Percentiles rank a stretch among this genome's conserved stretches.
phyloP scores from a whole-genome alignment of 92 coral and sea anemone genomes.

The Palythoa grandis region DNA sequence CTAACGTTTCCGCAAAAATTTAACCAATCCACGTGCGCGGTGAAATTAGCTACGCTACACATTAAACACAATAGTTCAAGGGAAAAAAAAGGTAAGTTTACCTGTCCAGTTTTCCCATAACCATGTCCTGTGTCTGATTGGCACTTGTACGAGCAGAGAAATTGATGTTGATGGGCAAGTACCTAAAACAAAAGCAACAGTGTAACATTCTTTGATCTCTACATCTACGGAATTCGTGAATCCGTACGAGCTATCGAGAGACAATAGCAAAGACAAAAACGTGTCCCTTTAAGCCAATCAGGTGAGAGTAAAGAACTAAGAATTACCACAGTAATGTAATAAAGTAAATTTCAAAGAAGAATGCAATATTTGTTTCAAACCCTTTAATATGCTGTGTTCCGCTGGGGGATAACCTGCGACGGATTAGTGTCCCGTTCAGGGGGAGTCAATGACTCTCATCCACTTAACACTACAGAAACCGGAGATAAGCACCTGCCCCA shows the following conservation, averaged over 20 bases:
- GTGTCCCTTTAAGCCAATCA: background rate
- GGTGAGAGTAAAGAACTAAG: background rate
- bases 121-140: slow-evolving; percentile 95
- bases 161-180: slow-evolving; percentile 93
- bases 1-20: too few species aligned
- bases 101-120: slow-evolving; percentile 99
- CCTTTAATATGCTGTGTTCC: too few species aligned
- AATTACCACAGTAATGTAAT: too few species aligned
- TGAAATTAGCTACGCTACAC: background rate
- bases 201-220: background rate
- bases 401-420: too few species aligned
- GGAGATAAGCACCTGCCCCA: too few species aligned
- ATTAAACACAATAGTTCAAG: background rate
- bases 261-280: background rate
- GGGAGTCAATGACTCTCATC: too few species aligned
- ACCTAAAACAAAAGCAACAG: slow-evolving; percentile 51
- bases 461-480: too few species aligned
- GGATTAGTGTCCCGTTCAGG: too few species aligned
- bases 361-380: too few species aligned
- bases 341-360: too few species aligned
- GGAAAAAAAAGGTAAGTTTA: background rate
- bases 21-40: background rate
- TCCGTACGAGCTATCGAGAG: too few species aligned
- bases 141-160: slow-evolving; percentile 99
- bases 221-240: too few species aligned